phyloP scores from a whole-genome alignment of 2,888 invertebrate species.

The Xanthia togata region DNA sequence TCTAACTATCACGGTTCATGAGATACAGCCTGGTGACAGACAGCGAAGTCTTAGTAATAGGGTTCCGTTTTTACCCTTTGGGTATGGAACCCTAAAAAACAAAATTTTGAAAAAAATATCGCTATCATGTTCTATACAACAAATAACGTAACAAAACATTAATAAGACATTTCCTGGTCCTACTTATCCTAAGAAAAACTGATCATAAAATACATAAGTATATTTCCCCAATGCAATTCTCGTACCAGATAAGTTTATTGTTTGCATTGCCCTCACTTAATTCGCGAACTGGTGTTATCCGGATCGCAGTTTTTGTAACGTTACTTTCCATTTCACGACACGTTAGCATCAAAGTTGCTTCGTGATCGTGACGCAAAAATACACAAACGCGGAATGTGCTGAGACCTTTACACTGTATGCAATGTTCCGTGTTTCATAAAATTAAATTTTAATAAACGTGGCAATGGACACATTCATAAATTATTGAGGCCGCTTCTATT shows the following conservation, averaged over 20 bases:
- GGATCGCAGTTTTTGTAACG: conserved; percentile 45
- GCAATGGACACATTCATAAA: neutral
- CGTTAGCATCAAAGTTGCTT: conserved; percentile 5
- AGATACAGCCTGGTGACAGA: too few relatives aligned
- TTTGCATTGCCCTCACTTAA: conserved; percentile 41
- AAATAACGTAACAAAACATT: neutral
- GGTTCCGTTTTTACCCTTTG: too few relatives aligned
- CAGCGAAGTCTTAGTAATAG: too few relatives aligned
- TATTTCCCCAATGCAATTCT: conserved; percentile 22
- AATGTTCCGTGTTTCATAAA: conserved; percentile 32
- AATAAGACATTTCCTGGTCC: neutral
- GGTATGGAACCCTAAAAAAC: too few relatives aligned
- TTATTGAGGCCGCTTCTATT: neutral
- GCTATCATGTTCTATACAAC: neutral
- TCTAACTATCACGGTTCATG: too few relatives aligned
- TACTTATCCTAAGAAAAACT: neutral
- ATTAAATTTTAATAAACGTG: conserved; percentile 3
- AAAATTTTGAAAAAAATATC: neutral
- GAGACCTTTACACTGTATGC: conserved; percentile 23
- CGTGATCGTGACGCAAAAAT: conserved; percentile 40
- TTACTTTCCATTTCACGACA: conserved; percentile 59
- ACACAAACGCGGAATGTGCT: conserved; percentile 10
- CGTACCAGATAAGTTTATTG: conserved; percentile 50
- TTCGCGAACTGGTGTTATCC: conserved; percentile 46
- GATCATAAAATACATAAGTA: neutral